Base-by-base conservation (phyloP, 1,140 invertebrate species). In the Brachionus rubens region DNA sequence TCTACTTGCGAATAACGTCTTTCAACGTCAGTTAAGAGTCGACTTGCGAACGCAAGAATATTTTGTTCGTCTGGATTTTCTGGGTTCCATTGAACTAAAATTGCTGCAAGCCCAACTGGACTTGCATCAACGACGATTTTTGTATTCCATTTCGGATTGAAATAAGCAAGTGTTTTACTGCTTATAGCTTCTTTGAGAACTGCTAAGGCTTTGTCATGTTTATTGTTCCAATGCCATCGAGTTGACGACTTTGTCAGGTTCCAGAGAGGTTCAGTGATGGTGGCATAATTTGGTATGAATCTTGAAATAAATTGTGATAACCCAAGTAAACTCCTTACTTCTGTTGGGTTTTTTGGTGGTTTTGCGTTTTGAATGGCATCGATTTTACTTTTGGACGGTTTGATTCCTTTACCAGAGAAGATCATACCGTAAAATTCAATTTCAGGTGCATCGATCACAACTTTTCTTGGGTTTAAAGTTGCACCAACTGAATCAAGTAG, bases 1-100 rank as follows among this genome's bases (percentile, higher is more conserved):
- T 83, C 81, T 3, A 81, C 80, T 2, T 76, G 76, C 4, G 79
- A 47, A 52, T 82, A 83, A 30, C 79, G 79, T 52, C 33, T 65
- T 68, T 83, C 82, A 2, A 79, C 47, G 1, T 30, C 33, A 36
- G 16, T 26, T 26, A 75, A 54, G 9, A 21, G 50, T 40, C 70
- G 28, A 3, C 79, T 82, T 3, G 79, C 81, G 87, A 9, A 81
- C n/a, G n/a, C 16, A n/a, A 48, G n/a, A n/a, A 48, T 48, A 3
- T 48, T n/a, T 19, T 21, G 47, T 85, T 24, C 26, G 33, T 6
- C 43, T 40, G 26, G 50, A 21, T 48, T 10, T 14, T 33, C 26
- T 33, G 56, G 56, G 16, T 52, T 19, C 0, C 72, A 65, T 65
- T 87, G 86, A 19, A 79, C 77, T 12, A 88, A n/a, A n/a, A n/a